phyloP scores from a whole-genome alignment of 2,888 invertebrate genomes.

The Chalcis sispes region DNA sequence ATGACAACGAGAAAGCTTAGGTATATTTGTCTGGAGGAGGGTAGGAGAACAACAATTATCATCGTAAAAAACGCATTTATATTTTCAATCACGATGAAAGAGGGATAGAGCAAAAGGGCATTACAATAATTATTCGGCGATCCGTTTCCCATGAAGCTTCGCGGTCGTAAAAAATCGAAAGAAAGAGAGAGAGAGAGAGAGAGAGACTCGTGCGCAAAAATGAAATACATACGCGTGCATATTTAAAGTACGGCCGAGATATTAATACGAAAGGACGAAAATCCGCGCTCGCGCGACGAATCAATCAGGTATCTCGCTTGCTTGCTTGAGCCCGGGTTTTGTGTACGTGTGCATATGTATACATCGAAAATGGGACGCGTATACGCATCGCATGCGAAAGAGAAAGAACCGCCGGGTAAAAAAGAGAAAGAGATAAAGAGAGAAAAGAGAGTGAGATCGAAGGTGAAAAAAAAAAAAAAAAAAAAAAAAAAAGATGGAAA shows the following conservation, averaged over 20 bases:
- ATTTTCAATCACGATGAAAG: slow-evolving; percentile 15
- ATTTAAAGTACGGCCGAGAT: slow-evolving; percentile 6
- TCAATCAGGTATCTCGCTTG: slow-evolving; percentile 36
- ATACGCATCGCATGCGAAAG: background rate
- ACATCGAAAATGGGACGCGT: slow-evolving; percentile 32
- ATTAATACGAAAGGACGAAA: slow-evolving; percentile 12
- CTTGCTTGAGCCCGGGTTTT: no score
- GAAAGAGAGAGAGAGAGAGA: no score
- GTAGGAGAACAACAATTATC: background rate
- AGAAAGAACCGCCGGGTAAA: background rate
- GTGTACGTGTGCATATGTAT: background rate
- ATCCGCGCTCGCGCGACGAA: slow-evolving; percentile 27
- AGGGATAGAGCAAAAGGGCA: no score
- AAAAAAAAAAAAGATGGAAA: background rate
- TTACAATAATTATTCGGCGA: slow-evolving; percentile 14
- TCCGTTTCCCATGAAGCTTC: background rate
- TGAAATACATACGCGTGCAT: background rate
- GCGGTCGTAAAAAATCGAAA: no score
- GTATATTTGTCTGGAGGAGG: background rate
- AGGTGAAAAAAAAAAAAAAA: background rate
- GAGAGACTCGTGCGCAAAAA: background rate
- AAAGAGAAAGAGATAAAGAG: slow-evolving; percentile 7
- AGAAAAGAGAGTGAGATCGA: background rate
- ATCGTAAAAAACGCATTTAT: slow-evolving; percentile 11
- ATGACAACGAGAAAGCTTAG: no score